Evolutionary conservation across 2,113 vertebrate species (phyloP).

Genomic region (Porphyrio hochstetteri): DNA sequence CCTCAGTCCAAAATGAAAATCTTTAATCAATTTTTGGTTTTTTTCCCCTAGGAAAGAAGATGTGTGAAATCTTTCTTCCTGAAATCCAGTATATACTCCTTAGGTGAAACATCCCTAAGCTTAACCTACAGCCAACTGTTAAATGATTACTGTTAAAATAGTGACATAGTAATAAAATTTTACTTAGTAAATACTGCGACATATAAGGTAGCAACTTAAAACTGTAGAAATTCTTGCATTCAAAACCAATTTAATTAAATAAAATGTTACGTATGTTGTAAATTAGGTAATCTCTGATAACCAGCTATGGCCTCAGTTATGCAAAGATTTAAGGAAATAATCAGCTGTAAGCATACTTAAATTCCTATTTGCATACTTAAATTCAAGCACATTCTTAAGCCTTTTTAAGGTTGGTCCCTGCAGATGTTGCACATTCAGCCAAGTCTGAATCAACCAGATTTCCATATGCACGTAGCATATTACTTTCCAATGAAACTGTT

Average conservation of each 20-base stretch:
- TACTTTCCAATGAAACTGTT: conserved; percentile 48
- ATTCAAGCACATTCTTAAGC: background rate
- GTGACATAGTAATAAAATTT: background rate
- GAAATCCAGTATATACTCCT: background rate
- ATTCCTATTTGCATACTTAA: conserved; percentile 14
- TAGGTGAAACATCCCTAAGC: background rate
- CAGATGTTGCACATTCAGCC: conserved; percentile 8
- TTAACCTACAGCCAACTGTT: background rate
- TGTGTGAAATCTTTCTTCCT: background rate
- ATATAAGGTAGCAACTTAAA: background rate
- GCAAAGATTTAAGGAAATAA: conserved; percentile 14
- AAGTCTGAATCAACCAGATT: conserved; percentile 11
- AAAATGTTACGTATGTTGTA: background rate
- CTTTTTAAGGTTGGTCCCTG: conserved; percentile 9
- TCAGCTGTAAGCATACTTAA: background rate
- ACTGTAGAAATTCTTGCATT: background rate
- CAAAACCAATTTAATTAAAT: background rate
- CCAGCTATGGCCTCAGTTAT: background rate
- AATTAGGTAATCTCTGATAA: background rate
- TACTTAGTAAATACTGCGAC: conserved; percentile 1
- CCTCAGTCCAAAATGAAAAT: background rate
- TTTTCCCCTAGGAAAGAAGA: conserved; percentile 27
- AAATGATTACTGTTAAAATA: background rate
- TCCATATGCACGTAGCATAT: background rate
- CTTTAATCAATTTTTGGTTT: background rate